Evolutionary conservation across 2,797 vertebrate genomes (phyloP).

Genomic region (Odontamblyopus lacepedii): DNA sequence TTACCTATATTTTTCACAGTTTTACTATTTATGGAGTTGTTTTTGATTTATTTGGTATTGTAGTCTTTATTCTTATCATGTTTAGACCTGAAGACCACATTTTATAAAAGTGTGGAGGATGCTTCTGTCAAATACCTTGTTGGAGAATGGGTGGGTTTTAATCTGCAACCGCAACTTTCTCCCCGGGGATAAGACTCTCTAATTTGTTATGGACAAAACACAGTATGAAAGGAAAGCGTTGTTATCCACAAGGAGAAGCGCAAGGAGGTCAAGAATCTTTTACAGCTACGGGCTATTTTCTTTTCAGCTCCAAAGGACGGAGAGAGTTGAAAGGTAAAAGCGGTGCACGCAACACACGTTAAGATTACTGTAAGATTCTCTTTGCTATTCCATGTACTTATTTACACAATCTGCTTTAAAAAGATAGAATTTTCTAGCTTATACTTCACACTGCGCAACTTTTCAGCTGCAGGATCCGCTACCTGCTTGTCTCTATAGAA

Average conservation of each 20-base stretch:
- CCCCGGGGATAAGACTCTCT: slow-evolving; percentile 30
- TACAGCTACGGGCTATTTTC: slow-evolving; percentile 28
- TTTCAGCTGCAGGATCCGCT: no score
- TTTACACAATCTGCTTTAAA: no score
- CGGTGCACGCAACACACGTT: slow-evolving; percentile 2
- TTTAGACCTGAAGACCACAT: slow-evolving; percentile 9
- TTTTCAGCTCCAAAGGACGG: slow-evolving; percentile 43
- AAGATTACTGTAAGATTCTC: neutral
- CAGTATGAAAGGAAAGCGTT: slow-evolving; percentile 19
- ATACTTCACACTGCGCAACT: no score
- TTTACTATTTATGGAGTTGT: no score
- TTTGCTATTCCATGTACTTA: neutral
- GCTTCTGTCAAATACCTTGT: slow-evolving; percentile 2
- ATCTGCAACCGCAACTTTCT: slow-evolving; percentile 21
- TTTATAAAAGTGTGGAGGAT: slow-evolving; percentile 19
- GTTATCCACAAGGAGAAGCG: slow-evolving; percentile 27
- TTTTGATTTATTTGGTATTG: no score
- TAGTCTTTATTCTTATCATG: neutral
- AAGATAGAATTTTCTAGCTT: no score
- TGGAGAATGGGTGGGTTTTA: neutral
- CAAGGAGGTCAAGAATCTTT: slow-evolving; percentile 46
- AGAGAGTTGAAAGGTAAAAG: slow-evolving; percentile 28
- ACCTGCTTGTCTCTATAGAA: no score
- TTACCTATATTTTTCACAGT: no score
- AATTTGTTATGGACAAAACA: slow-evolving; percentile 44